Conservation (phyloP, 2,113 vertebrate genomes). For the Rhodinocichla rosea region DNA sequence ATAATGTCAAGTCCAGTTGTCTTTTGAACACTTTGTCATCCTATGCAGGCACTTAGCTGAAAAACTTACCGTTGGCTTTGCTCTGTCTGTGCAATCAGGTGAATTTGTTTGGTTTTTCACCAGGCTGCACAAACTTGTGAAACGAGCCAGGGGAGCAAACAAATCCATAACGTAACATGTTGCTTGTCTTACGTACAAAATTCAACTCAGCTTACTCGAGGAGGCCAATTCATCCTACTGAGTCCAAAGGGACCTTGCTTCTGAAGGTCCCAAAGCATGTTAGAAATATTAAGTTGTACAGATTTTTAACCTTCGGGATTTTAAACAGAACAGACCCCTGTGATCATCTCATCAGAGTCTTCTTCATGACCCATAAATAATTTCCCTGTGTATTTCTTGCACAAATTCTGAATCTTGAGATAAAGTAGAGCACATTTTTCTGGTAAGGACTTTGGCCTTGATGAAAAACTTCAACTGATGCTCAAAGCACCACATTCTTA, state of each 20-base stretch:
- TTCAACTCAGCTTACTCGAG: neutral
- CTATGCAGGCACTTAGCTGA: neutral
- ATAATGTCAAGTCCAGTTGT: neutral
- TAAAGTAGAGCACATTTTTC: neutral
- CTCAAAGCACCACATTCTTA: neutral
- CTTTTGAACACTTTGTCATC: conserved; percentile 10
- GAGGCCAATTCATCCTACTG: neutral
- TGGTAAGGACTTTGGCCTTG: neutral
- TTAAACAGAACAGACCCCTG: neutral
- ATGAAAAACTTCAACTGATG: neutral
- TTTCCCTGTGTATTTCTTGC: neutral
- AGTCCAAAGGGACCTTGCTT: neutral
- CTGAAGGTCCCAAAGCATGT: neutral
- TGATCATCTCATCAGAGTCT: neutral
- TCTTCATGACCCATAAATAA: neutral
- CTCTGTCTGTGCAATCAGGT: neutral
- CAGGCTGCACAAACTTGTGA: neutral
- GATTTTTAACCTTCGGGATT: neutral
- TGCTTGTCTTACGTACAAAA: neutral
- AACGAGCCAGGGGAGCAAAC: neutral
- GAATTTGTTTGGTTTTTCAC: neutral
- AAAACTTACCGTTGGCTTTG: neutral
- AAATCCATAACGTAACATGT: neutral
- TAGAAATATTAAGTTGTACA: neutral
- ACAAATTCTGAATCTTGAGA: neutral